Evolutionary conservation across 2,797 vertebrate species (phyloP).

Genomic region (Cephalopachus bancanus): DNA sequence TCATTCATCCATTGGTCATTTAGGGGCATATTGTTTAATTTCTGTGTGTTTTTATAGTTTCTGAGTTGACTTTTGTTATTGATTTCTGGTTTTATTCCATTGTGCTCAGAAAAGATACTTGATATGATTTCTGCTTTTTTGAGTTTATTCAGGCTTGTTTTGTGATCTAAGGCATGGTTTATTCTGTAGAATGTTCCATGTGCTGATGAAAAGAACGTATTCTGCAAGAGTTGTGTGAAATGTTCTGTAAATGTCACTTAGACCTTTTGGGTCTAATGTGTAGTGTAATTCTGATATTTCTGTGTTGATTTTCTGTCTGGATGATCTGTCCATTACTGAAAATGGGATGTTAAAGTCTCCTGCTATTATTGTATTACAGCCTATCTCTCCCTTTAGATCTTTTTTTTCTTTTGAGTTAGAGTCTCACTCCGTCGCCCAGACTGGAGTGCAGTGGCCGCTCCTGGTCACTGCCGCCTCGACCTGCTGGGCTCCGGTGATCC

Average conservation of each 20-base stretch:
- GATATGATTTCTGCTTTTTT: background rate
- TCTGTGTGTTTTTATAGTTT: background rate
- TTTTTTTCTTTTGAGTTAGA: too few species aligned
- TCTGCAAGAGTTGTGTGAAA: background rate
- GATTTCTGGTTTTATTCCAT: background rate
- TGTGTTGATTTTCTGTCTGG: background rate
- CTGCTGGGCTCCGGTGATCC: too few species aligned
- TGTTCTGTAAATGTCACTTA: background rate
- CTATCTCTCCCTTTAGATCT: background rate
- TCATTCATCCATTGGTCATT: background rate
- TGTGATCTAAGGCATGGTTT: background rate
- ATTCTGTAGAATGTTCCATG: background rate
- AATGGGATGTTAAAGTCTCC: background rate
- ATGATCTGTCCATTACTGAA: background rate
- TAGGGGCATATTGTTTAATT: background rate
- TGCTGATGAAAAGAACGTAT: background rate
- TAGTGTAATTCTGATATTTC: background rate
- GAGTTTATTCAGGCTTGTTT: background rate
- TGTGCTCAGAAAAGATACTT: background rate
- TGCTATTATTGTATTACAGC: background rate
- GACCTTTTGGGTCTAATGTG: background rate
- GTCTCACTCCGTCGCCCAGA: too few species aligned
- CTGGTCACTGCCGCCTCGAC: too few species aligned
- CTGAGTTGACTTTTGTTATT: background rate
- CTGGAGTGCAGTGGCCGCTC: too few species aligned